phyloP scores from a whole-genome alignment of 2,888 invertebrate genomes.

The Ischnura elegans region DNA sequence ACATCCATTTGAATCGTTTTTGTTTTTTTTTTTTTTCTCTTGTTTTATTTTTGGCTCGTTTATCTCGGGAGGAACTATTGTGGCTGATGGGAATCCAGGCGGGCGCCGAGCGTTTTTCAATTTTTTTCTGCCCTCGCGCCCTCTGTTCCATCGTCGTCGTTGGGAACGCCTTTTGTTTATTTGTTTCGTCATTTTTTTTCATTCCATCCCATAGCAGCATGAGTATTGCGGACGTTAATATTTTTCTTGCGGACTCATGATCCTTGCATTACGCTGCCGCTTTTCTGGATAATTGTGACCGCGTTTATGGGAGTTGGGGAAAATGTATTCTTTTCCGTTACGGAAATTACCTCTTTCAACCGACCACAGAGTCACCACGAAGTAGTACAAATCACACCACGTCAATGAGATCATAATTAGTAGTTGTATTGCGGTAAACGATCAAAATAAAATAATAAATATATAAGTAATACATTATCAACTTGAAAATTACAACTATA shows the following conservation, averaged over 20 bases:
- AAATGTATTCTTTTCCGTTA: not conserved
- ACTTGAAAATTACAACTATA: too few species aligned
- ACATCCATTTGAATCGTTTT: not conserved
- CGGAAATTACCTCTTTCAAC: not conserved
- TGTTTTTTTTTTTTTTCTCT: too few species aligned
- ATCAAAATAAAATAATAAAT: too few species aligned
- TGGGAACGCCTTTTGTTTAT: conserved; percentile 18
- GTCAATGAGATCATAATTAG: too few species aligned
- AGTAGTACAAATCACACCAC: too few species aligned
- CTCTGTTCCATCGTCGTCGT: not conserved
- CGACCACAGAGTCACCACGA: not conserved
- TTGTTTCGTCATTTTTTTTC: not conserved
- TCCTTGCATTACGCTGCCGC: not conserved
- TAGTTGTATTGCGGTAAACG: too few species aligned
- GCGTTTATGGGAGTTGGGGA: not conserved
- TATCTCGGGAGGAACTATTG: conserved; percentile 30
- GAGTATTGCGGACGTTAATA: not conserved
- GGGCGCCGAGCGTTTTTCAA: not conserved
- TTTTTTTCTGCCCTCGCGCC: not conserved
- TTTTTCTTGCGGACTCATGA: not conserved
- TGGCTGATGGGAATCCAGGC: conserved; percentile 8
- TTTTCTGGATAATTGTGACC: not conserved
- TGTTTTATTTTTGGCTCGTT: conserved; percentile 4
- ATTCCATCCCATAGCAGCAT: not conserved
- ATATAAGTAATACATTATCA: too few species aligned